Evolutionary conservation across 2,113 vertebrate genomes (phyloP), one percentile per base, ranked within the genome.

Genomic region (Campylomormyrus tamandua): DNA sequence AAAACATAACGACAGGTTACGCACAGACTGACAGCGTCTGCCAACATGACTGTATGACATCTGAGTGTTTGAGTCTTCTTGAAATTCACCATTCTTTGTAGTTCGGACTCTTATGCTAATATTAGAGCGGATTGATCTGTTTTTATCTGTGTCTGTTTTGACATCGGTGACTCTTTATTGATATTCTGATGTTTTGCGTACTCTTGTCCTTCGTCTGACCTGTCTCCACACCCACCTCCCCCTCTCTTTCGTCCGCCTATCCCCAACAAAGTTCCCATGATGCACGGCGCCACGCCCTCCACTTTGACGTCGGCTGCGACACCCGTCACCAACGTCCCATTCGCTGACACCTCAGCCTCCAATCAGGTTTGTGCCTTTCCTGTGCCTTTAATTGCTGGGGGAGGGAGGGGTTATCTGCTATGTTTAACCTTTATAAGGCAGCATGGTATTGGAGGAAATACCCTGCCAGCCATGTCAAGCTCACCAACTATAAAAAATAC

Each of bases 361-460:
- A 99, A 99, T 97, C 98, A 99, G 98, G 98, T 99, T 98, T 98
- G 98, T 94, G 96, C 96, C 95, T 97, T 97, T 95, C 95, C 96
- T 95, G 97, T 95, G 96, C 97, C 27, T 52, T 52, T 89, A 19
- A 9, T 2, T 21, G 52, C n/a, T 17, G 49, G 31, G 46, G 39
- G 17, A 3, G 21, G 77, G 17, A 3, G 74, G 48, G 1, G 2
- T 24, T 39, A 21, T 15, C 52, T 46, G 62, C 3, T 46, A 42
- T 83, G 74, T 19, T 89, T 52, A 24, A 39, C 87, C 39, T 21
- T 46, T 39, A 31, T 89, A 8, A 42, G 27, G 15, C 15, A 42
- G 46, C 31, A 8, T 17, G 21, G 19, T 19, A 62, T 35, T 39
- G 17, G 5, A 39, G 39, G 56, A n/a, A 46, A 48, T 53, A 50